Conservation (phyloP, 2,113 vertebrate genomes). For the Chrysemys picta region DNA sequence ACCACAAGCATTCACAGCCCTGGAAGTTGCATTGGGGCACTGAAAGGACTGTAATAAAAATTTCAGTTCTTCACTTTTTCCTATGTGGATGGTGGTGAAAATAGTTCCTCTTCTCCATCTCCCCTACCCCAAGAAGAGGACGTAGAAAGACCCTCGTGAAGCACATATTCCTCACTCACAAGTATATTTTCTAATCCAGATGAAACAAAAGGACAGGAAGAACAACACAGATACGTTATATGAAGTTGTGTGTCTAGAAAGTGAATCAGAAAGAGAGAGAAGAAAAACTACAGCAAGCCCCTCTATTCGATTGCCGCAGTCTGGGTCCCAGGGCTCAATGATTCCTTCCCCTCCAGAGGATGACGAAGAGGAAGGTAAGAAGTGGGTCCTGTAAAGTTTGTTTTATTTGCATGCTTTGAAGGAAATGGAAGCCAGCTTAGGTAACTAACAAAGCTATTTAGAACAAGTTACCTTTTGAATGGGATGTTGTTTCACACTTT, state of each 20-base stretch:
- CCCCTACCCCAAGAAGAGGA: neutral
- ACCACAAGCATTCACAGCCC: neutral
- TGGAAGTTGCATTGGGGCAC: neutral
- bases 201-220: conserved; percentile 94
- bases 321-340: conserved; percentile 85
- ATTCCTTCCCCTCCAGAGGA: conserved; percentile 96
- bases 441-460: neutral
- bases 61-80: neutral
- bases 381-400: neutral
- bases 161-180: neutral
- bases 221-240: conserved; percentile 93
- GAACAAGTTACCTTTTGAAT: neutral
- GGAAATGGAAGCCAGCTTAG: neutral
- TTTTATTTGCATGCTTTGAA: neutral
- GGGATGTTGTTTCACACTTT: neutral
- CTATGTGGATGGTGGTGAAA: neutral
- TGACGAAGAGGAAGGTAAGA: conserved; percentile 96
- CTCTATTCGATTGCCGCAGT: conserved; percentile 82
- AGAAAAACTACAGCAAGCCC: conserved; percentile 95
- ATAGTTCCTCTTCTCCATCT: neutral
- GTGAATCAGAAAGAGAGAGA: conserved; percentile 92
- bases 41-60: neutral
- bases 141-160: neutral
- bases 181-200: conserved; percentile 73
- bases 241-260: conserved; percentile 95